Evolutionary conservation across 2,888 invertebrate genomes (phyloP), one percentile per base, ranked within the genome.

Genomic region (Helleia helle): DNA sequence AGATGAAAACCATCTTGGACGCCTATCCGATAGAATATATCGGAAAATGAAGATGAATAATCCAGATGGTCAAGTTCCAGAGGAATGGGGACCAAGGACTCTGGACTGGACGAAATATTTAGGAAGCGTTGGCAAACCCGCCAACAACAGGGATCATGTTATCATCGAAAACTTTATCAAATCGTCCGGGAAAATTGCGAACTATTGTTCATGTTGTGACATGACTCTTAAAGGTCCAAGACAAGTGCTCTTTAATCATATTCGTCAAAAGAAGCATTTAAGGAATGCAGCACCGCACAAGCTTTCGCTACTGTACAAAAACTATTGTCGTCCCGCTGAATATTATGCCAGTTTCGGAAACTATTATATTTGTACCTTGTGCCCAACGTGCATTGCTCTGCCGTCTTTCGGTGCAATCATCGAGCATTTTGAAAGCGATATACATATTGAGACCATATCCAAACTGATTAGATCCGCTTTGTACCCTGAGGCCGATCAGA

Each of bases 341-440:
- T 83, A 81, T 44, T 84, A 57, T 44, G 84, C 84, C 0, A 81
- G 83, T 22, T 84, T 84, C 49, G 84, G 84, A 13, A 84, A 84
- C 38, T 81, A 64, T 46, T 84, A 79, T 56, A 56, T 79, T 0
- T 84, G 84, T 51, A 50, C 76, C 0, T 56, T 84, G 0, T 84
- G 84, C 41, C 79, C 83, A 0, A 58, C 63, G 0, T 70, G 66
- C 37, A 54, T 76, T 0, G 79, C 81, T 0, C 36, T 79, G 13
- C 81, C 84, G 0, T 83, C 83, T 0, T 79, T 83, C 47, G 71
- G 79, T 0, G 76, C 79, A 0, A 77, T 83, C 8, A 72, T 75
- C 0, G 79, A 81, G 9, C 84, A 84, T 28, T 72, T 76, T n/a
- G 81, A 83, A 7, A 70, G 80, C 50, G 52, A 56, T 0, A 26